These are phyloP conservation scores for Aurelia sp. DNA, from an alignment of 30 jellyfish, hydroid and myxozoan genomes.

Conservation along the genomic window DNA sequence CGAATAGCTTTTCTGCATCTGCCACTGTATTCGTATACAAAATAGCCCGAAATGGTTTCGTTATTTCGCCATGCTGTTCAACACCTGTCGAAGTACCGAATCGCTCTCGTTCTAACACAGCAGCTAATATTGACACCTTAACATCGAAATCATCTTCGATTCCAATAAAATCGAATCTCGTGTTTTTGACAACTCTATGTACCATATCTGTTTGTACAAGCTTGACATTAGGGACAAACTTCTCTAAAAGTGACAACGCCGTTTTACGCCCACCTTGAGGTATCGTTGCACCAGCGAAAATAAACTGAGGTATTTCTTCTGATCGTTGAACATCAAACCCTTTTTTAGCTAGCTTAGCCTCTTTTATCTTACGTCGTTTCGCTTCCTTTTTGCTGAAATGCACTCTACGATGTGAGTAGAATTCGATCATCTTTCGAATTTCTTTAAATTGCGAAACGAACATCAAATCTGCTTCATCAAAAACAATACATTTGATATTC, in stretches of 20 bases:
- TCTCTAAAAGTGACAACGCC: slow-evolving; percentile 62
- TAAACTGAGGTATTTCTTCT: slow-evolving; percentile 68
- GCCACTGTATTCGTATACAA: slow-evolving; percentile 64
- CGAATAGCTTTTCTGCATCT: slow-evolving; percentile 44
- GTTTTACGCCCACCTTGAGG: slow-evolving; percentile 77
- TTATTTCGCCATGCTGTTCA: not conserved
- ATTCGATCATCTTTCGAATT: slow-evolving; percentile 54
- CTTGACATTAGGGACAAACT: slow-evolving; percentile 69
- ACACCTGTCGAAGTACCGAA: not conserved
- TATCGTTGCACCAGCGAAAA: slow-evolving; percentile 94
- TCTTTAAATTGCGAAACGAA: slow-evolving; percentile 40
- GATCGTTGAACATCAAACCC: not conserved
- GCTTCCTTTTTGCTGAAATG: slow-evolving; percentile 50
- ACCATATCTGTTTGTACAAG: slow-evolving; percentile 61
- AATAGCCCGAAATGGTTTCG: slow-evolving; percentile 38
- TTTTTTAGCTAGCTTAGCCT: not conserved
- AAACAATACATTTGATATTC: slow-evolving; percentile 65
- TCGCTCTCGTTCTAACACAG: slow-evolving; percentile 43
- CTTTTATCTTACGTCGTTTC: slow-evolving; percentile 37
- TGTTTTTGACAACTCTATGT: slow-evolving; percentile 48
- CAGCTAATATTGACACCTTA: slow-evolving; percentile 21
- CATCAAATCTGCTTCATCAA: slow-evolving; percentile 91
- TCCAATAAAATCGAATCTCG: slow-evolving; percentile 51
- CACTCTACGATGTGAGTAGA: slow-evolving; percentile 50
- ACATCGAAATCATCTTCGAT: slow-evolving; percentile 53